Evolutionary conservation across 2,888 invertebrate species (phyloP), one percentile per base, ranked within the genome.

Genomic region (Drosophila acutilabella): DNA sequence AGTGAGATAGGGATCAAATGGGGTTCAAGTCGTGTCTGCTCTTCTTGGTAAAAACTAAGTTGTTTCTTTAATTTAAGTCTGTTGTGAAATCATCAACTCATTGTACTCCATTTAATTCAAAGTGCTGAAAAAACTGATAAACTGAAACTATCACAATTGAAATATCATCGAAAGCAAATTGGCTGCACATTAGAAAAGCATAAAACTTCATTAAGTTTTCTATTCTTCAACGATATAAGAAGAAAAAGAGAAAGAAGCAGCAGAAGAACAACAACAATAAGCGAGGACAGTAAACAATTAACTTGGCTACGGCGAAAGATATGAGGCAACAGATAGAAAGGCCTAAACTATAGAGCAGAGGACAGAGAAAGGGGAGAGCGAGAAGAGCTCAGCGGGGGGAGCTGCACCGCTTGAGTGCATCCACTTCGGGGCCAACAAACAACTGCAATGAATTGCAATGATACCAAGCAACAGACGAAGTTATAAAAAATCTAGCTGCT

Each of bases 121-220:
- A 41, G 59, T 61, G 54, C 30, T 30, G 30, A 30, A 30, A 23
- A 23, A 30, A 30, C 23, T 54, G 33, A 56, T 57, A 38, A 64
- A 58, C 51, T 40, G 44, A 52, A 54, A 30, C 18, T 47, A 70
- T 64, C 51, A 64, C 73, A 80, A 85, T 82, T 83, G 83, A 82
- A 80, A 80, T 78, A 78, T 80, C 82, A 78, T 80, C 66, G 69
- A 53, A 44, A 78, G 47, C 81, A 78, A 84, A 85, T 84, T 84
- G 85, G 64, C 56, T 59, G 69, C 57, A 69, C 81, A 87, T 87
- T 85, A 81, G 78, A 84, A 87, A 85, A 70, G 69, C 87, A 85
- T 85, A 87, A 85, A 87, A 82, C 76, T 84, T 87, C 80, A 82
- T 85, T 87, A 85, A 74, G 77, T 54, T 73, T 73, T 41, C 72